Conservation (phyloP, 2,888 invertebrate species). For the Anticlea derivata region DNA sequence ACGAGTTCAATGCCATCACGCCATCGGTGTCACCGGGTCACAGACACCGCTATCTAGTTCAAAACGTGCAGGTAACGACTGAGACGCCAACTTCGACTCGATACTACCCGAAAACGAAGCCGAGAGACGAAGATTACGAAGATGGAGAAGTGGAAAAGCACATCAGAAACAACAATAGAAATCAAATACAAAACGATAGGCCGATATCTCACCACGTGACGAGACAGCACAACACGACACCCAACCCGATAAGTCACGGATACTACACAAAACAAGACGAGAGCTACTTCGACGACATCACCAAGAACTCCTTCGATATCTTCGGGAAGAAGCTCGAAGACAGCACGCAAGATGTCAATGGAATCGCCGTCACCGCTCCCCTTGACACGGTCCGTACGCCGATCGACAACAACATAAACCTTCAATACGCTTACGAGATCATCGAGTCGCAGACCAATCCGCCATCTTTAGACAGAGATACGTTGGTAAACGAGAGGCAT, state of each 20-base stretch:
- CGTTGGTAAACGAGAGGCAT: conserved; percentile 87
- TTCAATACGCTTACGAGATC: conserved; percentile 80
- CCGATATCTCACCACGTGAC: conserved; percentile 56
- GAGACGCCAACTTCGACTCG: conserved; percentile 78
- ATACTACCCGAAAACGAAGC: conserved; percentile 76
- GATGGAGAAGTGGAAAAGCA: conserved; percentile 60
- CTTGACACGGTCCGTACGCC: conserved; percentile 74
- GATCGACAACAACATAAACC: conserved; percentile 80
- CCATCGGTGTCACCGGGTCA: conserved; percentile 68
- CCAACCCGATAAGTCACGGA: conserved; percentile 83
- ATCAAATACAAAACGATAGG: conserved; percentile 68
- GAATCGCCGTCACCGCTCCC: conserved; percentile 75
- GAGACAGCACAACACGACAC: conserved; percentile 74
- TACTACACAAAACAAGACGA: conserved; percentile 88
- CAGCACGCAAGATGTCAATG: conserved; percentile 73
- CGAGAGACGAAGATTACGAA: conserved; percentile 77
- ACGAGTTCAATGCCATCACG: conserved; percentile 72
- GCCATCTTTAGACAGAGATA: conserved; percentile 86
- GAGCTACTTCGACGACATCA: conserved; percentile 87
- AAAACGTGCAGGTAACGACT: conserved; percentile 76
- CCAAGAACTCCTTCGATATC: conserved; percentile 89
- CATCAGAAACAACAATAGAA: conserved; percentile 57
- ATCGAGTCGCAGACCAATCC: conserved; percentile 65
- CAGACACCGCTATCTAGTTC: conserved; percentile 72
- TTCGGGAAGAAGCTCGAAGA: conserved; percentile 88